phyloP scores from a whole-genome alignment of 2,888 invertebrate species.

The Drosophila dives region DNA sequence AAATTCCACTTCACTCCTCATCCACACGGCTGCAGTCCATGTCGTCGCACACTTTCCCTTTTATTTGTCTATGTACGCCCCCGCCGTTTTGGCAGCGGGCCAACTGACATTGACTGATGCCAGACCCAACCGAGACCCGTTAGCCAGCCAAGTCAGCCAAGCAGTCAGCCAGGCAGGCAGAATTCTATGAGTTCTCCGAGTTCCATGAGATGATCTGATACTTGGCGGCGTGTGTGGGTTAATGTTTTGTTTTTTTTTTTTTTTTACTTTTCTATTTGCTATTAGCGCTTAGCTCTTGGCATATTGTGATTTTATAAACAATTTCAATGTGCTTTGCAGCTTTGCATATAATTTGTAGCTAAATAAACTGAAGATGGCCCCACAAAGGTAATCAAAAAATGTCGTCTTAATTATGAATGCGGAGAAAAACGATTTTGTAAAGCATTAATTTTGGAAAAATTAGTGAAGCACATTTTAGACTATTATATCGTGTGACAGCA shows the following conservation, averaged over 20 bases:
- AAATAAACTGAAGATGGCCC: slow-evolving; percentile 33
- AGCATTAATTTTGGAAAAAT: slow-evolving; percentile 54
- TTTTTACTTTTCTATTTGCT: slow-evolving; percentile 52
- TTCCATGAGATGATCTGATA: slow-evolving; percentile 32
- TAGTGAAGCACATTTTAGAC: slow-evolving; percentile 44
- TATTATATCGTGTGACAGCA: slow-evolving; percentile 59
- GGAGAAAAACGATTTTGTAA: slow-evolving; percentile 52
- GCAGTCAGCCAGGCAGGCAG: not conserved
- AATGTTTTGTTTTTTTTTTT: slow-evolving; percentile 53
- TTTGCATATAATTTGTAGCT: slow-evolving; percentile 30
- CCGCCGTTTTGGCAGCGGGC: slow-evolving; percentile 70
- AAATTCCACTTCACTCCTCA: slow-evolving; percentile 21
- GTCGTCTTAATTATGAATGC: slow-evolving; percentile 48
- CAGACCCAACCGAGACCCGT: slow-evolving; percentile 48
- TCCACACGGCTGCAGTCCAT: slow-evolving; percentile 29
- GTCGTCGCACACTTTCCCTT: slow-evolving; percentile 61
- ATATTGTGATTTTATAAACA: slow-evolving; percentile 65
- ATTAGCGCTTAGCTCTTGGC: slow-evolving; percentile 27
- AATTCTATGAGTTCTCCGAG: slow-evolving; percentile 12
- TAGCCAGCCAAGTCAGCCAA: slow-evolving; percentile 3
- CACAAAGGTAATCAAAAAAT: slow-evolving; percentile 50
- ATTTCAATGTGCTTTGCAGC: slow-evolving; percentile 22
- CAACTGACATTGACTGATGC: slow-evolving; percentile 83
- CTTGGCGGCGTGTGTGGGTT: slow-evolving; percentile 62
- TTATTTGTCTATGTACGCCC: slow-evolving; percentile 52